Base-by-base conservation (phyloP, 23 tunicate species). In the Trididemnum nubilum region DNA sequence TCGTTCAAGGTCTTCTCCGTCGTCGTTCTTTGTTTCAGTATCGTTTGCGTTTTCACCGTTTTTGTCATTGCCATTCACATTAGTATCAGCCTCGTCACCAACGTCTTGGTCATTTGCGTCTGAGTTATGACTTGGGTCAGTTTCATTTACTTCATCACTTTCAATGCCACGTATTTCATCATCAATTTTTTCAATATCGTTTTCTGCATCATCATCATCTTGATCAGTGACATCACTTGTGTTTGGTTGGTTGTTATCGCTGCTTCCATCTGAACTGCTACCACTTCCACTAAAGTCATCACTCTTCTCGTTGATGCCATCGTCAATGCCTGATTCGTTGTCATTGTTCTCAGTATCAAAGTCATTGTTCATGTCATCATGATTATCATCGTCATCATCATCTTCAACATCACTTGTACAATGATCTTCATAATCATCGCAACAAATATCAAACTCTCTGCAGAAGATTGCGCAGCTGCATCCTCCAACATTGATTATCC, bases 171-270 rank as follows among this genome's bases (percentile, higher is more conserved):
- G 7, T 15, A 19, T 57, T 15, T 76, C 81, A 9, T 71, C 54
- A 71, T 33, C 77, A 71, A n/a, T 30, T n/a, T 71, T 30, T 7
- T 33, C 54, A 19, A n/a, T 54, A 29, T 71, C 77, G 31, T 33
- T 30, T n/a, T 71, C 77, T 7, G 5, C 77, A 71, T 71, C 77
- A 29, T 71, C 54, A 71, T 4, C 77, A 71, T 71, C 44, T n/a
- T 71, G 33, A 71, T 33, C 77, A 29, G 26, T 30, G 12, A 30
- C 77, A 71, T 33, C 44, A 25, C 54, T n/a, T 7, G 54, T 30
- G 31, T 71, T n/a, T 71, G 33, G 31, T 33, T 30, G 31, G 12
- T 28, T 25, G 32, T 64, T 54, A 71, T 5, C 77, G 23, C n/a
- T 70, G 67, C n/a, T 24, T 33, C 5, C 76, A 31, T 70, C 38